Evolutionary conservation across 2,888 invertebrate species (phyloP), one percentile per base, ranked within the genome.

Genomic region (Bedellia somnulentella): DNA sequence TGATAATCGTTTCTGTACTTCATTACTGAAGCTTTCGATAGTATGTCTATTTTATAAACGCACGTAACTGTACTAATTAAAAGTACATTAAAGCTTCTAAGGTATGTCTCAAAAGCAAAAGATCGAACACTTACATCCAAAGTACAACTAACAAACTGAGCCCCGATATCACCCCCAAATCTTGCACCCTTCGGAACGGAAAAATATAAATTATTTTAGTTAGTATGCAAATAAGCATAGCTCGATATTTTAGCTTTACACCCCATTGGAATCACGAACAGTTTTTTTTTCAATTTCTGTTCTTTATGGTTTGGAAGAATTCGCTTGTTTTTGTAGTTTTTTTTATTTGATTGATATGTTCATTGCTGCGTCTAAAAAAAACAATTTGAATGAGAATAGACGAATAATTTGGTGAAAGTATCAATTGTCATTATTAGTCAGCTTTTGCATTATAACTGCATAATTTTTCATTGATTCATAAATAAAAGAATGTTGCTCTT

Each of bases 171-270:
- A 59, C 60, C 63, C 70, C 73, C 71, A 56, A 67, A 53, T 49
- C 46, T 43, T 45, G 51, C 59, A 52, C 58, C 71, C 73, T 71
- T 71, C 60, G 52, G 59, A 58, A 58, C 63, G 58, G 63, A 73
- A 75, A 71, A 71, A 73, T 73, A 75, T 73, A 75, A 73, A 73
- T 73, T 73, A 75, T 73, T 75, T 75, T 75, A 75, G 73, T 75
- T 73, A 75, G 71, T 73, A 75, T 75, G 75, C 75, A 75, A 75
- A 75, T 75, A 68, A 66, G 70, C 49, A 43, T 47, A 53, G 59
- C 48, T 66, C 64, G 67, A 73, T 68, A 66, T 71, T 70, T 67
- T 67, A 64, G 16, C 29, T 64, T 59, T 57, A 67, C 70, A 70
- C 71, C 73, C 73, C 66, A 68, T 64, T 56, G 62, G 62, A 49